Percentiles rank a stretch among this genome's conserved stretches.
These are phyloP conservation scores for Trisateles emortualis DNA, from an alignment of 2,888 invertebrate species.

Conservation along the genomic window DNA sequence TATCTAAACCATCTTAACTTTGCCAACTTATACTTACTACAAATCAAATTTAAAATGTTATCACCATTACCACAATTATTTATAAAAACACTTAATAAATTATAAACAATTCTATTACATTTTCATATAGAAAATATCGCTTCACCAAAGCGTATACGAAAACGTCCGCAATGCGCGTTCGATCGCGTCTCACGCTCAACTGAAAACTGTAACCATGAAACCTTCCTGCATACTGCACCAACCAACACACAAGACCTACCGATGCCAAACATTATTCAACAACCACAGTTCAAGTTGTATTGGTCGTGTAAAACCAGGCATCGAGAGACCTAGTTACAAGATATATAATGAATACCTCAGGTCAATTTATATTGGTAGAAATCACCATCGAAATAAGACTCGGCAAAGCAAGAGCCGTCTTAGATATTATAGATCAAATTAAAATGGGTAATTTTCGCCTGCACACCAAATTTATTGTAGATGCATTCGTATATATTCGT, in stretches of 20 bases:
- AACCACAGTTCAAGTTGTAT: conserved; percentile 1
- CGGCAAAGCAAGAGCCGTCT: neutral
- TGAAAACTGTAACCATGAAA: conserved; percentile 63
- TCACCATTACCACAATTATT: too few relatives aligned
- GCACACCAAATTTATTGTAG: neutral
- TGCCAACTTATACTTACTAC: too few relatives aligned
- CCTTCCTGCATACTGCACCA: conserved; percentile 38
- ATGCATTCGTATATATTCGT: neutral
- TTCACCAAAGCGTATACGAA: neutral
- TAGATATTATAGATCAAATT: neutral
- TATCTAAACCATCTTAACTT: too few relatives aligned
- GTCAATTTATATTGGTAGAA: conserved; percentile 1
- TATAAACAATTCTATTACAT: too few relatives aligned
- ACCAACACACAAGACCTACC: conserved; percentile 41
- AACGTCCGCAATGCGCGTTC: conserved; percentile 56
- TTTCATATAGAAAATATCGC: too few relatives aligned
- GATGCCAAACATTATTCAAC: neutral
- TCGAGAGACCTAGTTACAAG: neutral
- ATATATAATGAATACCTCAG: neutral
- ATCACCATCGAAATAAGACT: conserved; percentile 2
- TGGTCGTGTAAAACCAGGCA: neutral
- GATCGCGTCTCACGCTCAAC: conserved; percentile 47
- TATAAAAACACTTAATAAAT: too few relatives aligned
- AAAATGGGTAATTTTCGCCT: conserved; percentile 7
- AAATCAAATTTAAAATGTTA: too few relatives aligned